Evolutionary conservation across 2,797 vertebrate genomes (phyloP), one percentile per base, ranked within the genome.

Genomic region (Carapus acus): DNA sequence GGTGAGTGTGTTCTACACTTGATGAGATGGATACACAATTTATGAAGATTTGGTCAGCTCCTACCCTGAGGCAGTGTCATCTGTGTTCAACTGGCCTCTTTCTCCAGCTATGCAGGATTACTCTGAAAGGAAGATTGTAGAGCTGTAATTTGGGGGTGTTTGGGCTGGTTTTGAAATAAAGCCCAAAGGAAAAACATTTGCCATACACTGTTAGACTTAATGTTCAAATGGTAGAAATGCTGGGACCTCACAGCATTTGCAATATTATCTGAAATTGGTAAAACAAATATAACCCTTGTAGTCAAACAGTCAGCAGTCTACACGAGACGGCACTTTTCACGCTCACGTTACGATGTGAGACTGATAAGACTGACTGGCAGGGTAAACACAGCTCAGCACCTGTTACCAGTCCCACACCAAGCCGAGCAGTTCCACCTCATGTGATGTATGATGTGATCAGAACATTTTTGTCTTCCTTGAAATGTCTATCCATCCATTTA

Each of bases 271-370:
- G 27, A 43, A 38, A 19, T 17, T 8, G 38, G 33, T 49, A 54
- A 36, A 48, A n/a, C 46, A 71, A 58, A 69, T 23, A 56, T 17
- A 67, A 48, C 24, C 45, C 12, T 53, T 74, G 62, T 49, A 45
- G 52, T 36, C 43, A 71, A 75, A 61, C 40, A 69, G 7, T 42
- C n/a, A 9, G 15, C 24, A 52, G 21, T 62, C 44, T 29, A 57
- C 68, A 73, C 58, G 58, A 8, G 62, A 37, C 58, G 46, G 1
- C 8, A 46, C 13, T 15, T 47, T 60, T 80, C 54, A 53, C 56
- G 31, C 37, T 47, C 2, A 36, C 29, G 6, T 43, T 41, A 49
- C 36, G 44, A 69, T n/a, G n/a, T n/a, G n/a, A n/a, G n/a, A n/a
- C n/a, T n/a, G n/a, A 41, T 12, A 20, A n/a, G 6, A 31, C 8